phyloP scores from a whole-genome alignment of 2,888 invertebrate genomes.

The Tricholauxania praeusta region DNA sequence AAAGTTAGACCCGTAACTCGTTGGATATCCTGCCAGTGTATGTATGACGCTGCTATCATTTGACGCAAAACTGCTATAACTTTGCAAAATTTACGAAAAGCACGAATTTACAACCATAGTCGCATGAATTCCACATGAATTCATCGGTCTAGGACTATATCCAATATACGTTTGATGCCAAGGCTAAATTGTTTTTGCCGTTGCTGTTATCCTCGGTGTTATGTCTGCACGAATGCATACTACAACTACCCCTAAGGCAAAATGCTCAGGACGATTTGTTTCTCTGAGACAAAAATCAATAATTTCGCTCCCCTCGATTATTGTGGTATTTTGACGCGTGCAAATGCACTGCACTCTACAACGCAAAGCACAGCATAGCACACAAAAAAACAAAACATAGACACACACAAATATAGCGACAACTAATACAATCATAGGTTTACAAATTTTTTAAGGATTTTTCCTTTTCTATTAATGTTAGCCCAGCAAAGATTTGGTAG shows the following conservation, averaged over 20 bases:
- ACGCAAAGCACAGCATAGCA: constrained; percentile 8
- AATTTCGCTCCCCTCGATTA: constrained; percentile 13
- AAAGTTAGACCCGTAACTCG: too few relatives aligned
- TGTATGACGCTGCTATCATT: too few relatives aligned
- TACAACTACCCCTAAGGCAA: too few relatives aligned
- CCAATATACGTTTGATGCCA: not conserved
- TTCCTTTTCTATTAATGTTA: too few relatives aligned
- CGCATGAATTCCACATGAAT: too few relatives aligned
- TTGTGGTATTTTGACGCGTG: constrained; percentile 12
- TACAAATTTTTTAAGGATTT: too few relatives aligned
- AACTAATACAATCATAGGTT: not conserved
- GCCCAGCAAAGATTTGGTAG: too few relatives aligned
- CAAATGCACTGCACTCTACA: not conserved
- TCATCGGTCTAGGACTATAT: too few relatives aligned
- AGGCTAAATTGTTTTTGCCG: not conserved
- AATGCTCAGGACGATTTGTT: not conserved
- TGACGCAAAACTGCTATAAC: too few relatives aligned
- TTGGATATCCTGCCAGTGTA: too few relatives aligned
- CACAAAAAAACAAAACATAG: constrained; percentile 4
- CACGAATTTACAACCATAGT: too few relatives aligned
- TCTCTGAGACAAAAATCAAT: constrained; percentile 26
- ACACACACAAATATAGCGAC: constrained; percentile 8
- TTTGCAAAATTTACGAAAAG: too few relatives aligned
- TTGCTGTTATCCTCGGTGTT: not conserved
- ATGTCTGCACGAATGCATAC: constrained; percentile 3